Conservation (phyloP, 2,797 vertebrate genomes). For the Enteromius argenteus region DNA sequence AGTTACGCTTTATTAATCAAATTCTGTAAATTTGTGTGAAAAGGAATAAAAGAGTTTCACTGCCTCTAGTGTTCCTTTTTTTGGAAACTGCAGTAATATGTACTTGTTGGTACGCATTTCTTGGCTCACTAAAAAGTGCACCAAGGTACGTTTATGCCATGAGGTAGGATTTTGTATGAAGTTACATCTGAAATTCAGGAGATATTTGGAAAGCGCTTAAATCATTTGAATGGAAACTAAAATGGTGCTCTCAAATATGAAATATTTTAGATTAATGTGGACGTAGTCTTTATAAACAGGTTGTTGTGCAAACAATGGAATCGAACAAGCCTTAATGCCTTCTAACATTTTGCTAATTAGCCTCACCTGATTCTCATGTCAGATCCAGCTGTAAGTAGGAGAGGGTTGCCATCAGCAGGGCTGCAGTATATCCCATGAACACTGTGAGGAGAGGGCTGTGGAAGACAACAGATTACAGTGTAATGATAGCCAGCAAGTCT, state of each 20-base stretch:
- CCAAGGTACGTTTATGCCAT: too few relatives aligned
- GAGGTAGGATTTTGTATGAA: too few relatives aligned
- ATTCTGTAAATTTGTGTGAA: too few relatives aligned
- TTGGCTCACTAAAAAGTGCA: too few relatives aligned
- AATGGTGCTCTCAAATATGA: background rate
- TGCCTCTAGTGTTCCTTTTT: too few relatives aligned
- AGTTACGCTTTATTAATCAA: too few relatives aligned
- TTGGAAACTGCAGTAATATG: too few relatives aligned
- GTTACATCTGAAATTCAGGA: background rate
- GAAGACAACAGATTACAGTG: conserved; percentile 4
- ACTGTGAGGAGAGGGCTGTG: conserved; percentile 91
- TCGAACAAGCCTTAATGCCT: background rate
- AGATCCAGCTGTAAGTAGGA: conserved; percentile 94
- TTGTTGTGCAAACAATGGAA: background rate
- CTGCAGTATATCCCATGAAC: conserved; percentile 97
- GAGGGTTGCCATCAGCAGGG: conserved; percentile 96
- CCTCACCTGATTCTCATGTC: conserved; percentile 97
- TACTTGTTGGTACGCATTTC: too few relatives aligned
- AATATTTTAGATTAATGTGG: background rate
- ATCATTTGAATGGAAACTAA: background rate
- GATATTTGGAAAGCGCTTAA: background rate
- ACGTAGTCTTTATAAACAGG: background rate
- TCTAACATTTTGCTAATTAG: background rate
- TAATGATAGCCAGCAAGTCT: background rate
- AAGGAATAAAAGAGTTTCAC: too few relatives aligned